These are phyloP conservation scores for Odontesthes bonariensis DNA, from an alignment of 2,113 vertebrate species.

Conservation along the genomic window DNA sequence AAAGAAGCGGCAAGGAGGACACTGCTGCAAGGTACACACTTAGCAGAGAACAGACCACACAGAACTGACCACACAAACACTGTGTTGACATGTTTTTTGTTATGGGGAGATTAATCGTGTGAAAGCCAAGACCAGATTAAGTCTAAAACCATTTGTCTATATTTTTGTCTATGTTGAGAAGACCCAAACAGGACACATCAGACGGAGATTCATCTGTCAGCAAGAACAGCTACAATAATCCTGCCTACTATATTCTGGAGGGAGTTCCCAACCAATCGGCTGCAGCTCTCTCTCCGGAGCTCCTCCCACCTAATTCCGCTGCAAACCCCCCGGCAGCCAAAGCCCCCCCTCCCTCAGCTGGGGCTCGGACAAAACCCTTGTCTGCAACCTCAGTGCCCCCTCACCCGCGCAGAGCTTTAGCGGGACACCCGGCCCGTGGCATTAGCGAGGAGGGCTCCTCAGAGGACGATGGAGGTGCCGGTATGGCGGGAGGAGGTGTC, in stretches of 20 bases:
- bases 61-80: too few relatives aligned
- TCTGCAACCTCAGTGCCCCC: constrained; percentile 37
- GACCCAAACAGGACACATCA: constrained; percentile 84
- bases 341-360: constrained; percentile 48
- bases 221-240: constrained; percentile 98
- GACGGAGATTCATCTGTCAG: constrained; percentile 81
- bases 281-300: constrained; percentile 80
- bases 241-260: constrained; percentile 95
- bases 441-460: constrained; percentile 87
- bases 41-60: too few relatives aligned
- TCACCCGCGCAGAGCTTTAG: constrained; percentile 68
- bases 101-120: not conserved
- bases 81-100: not conserved
- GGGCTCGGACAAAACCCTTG: constrained; percentile 83
- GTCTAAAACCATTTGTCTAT: not conserved
- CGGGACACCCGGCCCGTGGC: constrained; percentile 67
- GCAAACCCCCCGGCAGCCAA: constrained; percentile 71
- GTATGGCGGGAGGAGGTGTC: constrained; percentile 71
- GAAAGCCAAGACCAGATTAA: not conserved
- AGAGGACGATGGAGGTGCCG: constrained; percentile 84
- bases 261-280: constrained; percentile 93
- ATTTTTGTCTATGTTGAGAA: constrained; percentile 53
- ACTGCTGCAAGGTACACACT: constrained; percentile 81
- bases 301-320: constrained; percentile 76
- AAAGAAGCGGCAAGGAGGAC: constrained; percentile 86